A percentile compares a stretch with the other conserved stretches of the same genome.
These are phyloP conservation scores for Fabriciana adippe DNA, from an alignment of 2,888 invertebrate genomes.

Conservation along the genomic window DNA sequence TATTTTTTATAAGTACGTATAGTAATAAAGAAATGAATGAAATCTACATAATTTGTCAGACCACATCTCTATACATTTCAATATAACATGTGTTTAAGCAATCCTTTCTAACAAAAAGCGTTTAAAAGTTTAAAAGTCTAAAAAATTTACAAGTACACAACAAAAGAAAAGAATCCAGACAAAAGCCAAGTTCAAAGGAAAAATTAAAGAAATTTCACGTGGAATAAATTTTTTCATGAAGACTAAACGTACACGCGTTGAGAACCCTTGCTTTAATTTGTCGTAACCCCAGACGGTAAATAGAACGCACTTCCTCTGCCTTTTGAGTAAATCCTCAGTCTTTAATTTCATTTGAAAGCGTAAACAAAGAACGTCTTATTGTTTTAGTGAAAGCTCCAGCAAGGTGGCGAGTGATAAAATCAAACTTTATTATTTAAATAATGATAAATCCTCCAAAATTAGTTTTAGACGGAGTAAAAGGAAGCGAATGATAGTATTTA, in stretches of 20 bases:
- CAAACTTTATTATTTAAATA: constrained; percentile 6
- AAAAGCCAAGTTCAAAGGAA: constrained; percentile 14
- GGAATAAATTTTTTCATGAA: constrained; percentile 9
- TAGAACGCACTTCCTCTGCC: neutral
- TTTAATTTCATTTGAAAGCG: constrained; percentile 16
- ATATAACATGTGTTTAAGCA: too few species aligned
- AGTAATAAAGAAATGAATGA: too few species aligned
- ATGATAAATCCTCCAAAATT: constrained; percentile 4
- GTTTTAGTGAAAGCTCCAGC: constrained; percentile 1
- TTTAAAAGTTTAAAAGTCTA: constrained; percentile 3
- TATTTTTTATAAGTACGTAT: too few species aligned
- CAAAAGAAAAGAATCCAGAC: constrained; percentile 9
- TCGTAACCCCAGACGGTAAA: neutral
- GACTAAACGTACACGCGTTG: constrained; percentile 5
- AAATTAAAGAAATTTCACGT: constrained; percentile 18
- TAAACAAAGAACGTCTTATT: constrained; percentile 13
- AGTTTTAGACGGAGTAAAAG: neutral
- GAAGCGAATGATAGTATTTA: constrained; percentile 9
- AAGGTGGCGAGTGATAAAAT: neutral
- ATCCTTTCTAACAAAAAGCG: neutral
- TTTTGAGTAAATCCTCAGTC: neutral
- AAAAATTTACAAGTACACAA: neutral
- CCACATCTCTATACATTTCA: too few species aligned
- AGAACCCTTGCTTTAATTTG: constrained; percentile 10
- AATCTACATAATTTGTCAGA: too few species aligned